A percentile compares a stretch with the other conserved stretches of the same genome.
phyloP scores from a whole-genome alignment of 2,797 vertebrate species.

The Alcedo atthis region DNA sequence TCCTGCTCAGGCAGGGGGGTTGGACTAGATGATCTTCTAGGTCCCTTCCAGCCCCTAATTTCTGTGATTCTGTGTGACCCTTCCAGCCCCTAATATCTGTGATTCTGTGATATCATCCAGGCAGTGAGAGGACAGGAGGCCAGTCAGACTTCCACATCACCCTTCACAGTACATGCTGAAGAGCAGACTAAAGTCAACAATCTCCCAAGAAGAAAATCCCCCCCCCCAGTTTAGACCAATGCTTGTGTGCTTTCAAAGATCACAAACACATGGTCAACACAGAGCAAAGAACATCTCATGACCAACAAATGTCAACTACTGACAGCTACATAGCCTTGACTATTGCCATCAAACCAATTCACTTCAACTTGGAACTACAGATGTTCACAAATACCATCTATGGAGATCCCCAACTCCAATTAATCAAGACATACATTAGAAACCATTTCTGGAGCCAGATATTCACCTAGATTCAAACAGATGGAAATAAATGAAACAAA shows the following conservation, averaged over 20 bases:
- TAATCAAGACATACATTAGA: not conserved
- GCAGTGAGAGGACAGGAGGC: not conserved
- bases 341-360: not conserved
- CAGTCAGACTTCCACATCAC: not conserved
- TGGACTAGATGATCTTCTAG: no score
- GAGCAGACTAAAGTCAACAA: not conserved
- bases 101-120: accelerated
- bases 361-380: not conserved
- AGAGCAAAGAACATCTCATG: not conserved
- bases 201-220: not conserved
- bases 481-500: not conserved
- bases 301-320: not conserved
- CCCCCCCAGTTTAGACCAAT: not conserved
- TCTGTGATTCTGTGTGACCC: no score
- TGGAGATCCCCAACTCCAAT: not conserved
- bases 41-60: no score
- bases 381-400: not conserved
- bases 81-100: no score
- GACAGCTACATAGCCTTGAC: not conserved
- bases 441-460: not conserved
- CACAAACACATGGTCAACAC: not conserved
- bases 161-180: not conserved
- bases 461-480: not conserved
- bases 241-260: not conserved
- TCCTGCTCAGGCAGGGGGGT: no score